Evolutionary conservation across 2,888 invertebrate species (phyloP), one percentile per base, ranked within the genome.

Genomic region (Dynastes hyllus): DNA sequence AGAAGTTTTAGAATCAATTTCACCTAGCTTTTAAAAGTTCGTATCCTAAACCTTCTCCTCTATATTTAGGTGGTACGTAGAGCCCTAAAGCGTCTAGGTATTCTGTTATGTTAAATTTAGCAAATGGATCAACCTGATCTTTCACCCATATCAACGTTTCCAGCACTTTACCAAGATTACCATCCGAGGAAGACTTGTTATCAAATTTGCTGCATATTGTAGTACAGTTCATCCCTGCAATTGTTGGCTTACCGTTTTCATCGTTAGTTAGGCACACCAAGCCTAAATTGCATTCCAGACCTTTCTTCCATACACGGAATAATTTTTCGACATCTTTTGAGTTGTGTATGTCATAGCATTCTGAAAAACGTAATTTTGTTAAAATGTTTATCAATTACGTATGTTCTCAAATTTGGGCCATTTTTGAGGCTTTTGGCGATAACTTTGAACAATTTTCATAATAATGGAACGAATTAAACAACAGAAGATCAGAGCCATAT

Each of bases 261-360:
- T 87, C 84, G n/a, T 88, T 85, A 37, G 85, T 84, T 65, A 88
- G 88, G 29, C 89, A 89, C 8, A 83, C 87, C 32, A 90, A 80
- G 1, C 85, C 81, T 8, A 87, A 77, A 55, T 87, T 87, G 76
- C 88, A 83, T 9, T 83, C 75, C 27, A 90, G 51, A 8, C 84
- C 37, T 0, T 83, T 55, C 3, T 67, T 65, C 82, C 82, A 83
- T 45, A 79, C 45, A 45, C 2, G 8, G 8, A 9, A 8, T 45
- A 45, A 32, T 16, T 71, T 37, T 40, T 67, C 27, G 11, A 65
- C 13, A 53, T 76, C 79, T 65, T 83, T 45, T 69, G 69, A 8
- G 61, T 32, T 78, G 13, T 1, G 77, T 79, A 69, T 13, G 16
- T 65, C 37, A 3, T 40, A 45, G 37, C 29, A 8, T 40, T 69